These are phyloP conservation scores for Gymnosoma rotundatum DNA, from an alignment of 2,888 invertebrate species.

Conservation along the genomic window DNA sequence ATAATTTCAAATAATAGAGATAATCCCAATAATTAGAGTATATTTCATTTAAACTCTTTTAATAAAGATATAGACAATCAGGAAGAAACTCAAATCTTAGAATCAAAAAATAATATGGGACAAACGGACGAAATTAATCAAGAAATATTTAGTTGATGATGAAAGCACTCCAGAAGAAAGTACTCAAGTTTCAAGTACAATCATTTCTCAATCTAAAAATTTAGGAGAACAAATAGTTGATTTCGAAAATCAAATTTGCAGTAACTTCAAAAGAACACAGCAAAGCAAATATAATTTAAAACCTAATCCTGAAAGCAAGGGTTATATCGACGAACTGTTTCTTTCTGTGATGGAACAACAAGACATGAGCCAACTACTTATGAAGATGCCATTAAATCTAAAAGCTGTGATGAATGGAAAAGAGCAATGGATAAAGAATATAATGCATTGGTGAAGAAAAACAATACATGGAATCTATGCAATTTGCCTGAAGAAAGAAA, in stretches of 20 bases:
- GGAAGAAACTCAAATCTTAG: not conserved
- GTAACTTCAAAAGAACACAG: not conserved
- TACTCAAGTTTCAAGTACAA: not conserved
- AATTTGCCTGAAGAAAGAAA: not conserved
- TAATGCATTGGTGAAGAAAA: no score
- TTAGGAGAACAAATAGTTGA: not conserved
- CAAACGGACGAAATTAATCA: not conserved
- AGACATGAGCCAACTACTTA: no score
- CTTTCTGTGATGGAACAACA: not conserved
- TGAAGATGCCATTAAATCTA: no score
- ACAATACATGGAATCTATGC: no score
- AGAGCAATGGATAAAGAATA: no score
- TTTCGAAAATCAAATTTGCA: no score
- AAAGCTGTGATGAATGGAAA: no score
- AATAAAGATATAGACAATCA: not conserved
- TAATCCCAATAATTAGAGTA: not conserved
- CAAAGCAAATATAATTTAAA: not conserved
- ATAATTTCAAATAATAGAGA: no score
- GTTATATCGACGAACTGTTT: not conserved
- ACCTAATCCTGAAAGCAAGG: not conserved
- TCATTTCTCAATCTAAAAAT: not conserved
- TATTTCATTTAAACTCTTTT: not conserved
- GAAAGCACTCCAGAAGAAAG: not conserved
- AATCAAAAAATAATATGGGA: not conserved
- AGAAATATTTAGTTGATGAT: not conserved